Evolutionary conservation across 1,140 invertebrate genomes (phyloP), one percentile per base, ranked within the genome.

Genomic region (Sinella curviseta): DNA sequence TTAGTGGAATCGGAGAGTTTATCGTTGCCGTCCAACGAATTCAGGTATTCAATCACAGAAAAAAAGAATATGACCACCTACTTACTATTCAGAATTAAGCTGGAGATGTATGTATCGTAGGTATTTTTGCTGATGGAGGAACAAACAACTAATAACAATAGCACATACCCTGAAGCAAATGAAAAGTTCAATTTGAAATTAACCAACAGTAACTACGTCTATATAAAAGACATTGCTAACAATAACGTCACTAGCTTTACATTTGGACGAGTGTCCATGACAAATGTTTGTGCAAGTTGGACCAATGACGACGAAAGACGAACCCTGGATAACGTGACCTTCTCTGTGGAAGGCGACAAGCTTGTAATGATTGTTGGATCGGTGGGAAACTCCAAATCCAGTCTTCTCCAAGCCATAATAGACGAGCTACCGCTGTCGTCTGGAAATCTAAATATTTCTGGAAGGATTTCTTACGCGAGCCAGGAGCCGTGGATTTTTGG

Each of bases 401-500:
- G 74, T 0, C 77, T 82, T 28, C 31, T 82, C 1, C 76, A 82
- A 14, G 34, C 76, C 8, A 24, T 82, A 4, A 74, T 82, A 26
- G 36, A 55, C 0, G 81, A 82, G 54, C 36, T 82, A 12, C 76
- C 81, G 17, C 26, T 82, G 30, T 33, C 34, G n/a, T 30, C 39
- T n/a, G 81, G 81, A 1, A 76, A 80, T 30, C 73, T 74, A 12
- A 86, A 86, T 31, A 86, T 93, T 0, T 87, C 89, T 14, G 90
- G 90, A 30, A 88, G 84, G 36, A 78, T 94, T 0, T 91, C 92
- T 16, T 95, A 94, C 84, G 91, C 92, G 0, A 89, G 91, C 55
- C 94, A 95, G 86, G 92, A 0, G 95, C 90, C 92, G 0, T 94
- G 93, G 94, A 87, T 90, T 0, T 83, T 83, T 77, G 33, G 77